Conservation (phyloP, 1,140 invertebrate species). For the Prorops nasuta region DNA sequence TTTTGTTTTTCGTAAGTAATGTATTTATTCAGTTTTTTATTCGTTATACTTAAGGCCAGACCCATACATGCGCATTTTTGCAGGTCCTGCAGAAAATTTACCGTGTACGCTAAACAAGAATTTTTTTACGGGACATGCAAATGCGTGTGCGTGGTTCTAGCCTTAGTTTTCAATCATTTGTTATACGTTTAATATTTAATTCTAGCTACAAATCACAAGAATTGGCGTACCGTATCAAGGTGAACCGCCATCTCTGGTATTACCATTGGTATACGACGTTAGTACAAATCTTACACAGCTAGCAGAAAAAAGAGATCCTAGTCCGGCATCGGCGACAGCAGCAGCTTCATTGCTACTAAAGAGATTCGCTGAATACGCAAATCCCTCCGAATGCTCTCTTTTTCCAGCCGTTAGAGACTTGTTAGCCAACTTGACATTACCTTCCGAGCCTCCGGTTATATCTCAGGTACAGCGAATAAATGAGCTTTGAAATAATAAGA, state of each 20-base stretch:
- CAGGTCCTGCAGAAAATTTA: too few relatives aligned
- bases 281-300: slow-evolving; percentile 81
- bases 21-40: too few relatives aligned
- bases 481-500: too few relatives aligned
- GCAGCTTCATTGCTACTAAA: slow-evolving; percentile 68
- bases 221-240: slow-evolving; percentile 64
- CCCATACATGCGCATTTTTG: too few relatives aligned
- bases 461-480: slow-evolving; percentile 51
- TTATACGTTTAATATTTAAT: too few relatives aligned
- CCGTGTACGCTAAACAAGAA: too few relatives aligned
- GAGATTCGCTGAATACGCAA: slow-evolving; percentile 69
- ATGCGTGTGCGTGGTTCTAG: background rate
- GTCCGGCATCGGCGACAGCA: slow-evolving; percentile 62
- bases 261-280: slow-evolving; percentile 88
- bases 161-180: slow-evolving; percentile 4
- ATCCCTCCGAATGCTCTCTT: slow-evolving; percentile 77
- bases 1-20: slow-evolving; percentile 82
- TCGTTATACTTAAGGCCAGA: too few relatives aligned
- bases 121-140: too few relatives aligned
- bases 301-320: slow-evolving; percentile 74
- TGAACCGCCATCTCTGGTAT: slow-evolving; percentile 76
- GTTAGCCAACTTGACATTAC: slow-evolving; percentile 74
- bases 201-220: slow-evolving; percentile 81
- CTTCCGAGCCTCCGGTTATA: slow-evolving; percentile 64
- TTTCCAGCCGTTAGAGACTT: slow-evolving; percentile 86